Evolutionary conservation across 2,113 vertebrate genomes (phyloP).

Genomic region (Nothobranchius furzeri): DNA sequence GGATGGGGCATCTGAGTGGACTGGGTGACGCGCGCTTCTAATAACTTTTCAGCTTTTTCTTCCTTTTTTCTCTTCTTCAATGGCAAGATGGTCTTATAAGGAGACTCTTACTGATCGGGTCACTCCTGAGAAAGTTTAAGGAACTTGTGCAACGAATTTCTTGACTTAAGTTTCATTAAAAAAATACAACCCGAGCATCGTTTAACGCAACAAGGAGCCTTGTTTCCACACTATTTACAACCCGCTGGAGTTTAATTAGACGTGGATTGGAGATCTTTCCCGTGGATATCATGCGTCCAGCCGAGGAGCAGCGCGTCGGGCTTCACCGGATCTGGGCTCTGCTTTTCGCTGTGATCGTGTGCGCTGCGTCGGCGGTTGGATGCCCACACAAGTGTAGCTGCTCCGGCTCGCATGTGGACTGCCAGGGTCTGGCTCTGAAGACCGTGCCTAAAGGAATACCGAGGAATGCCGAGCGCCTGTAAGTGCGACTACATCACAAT

Average conservation of each 20-base stretch:
- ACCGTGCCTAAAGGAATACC: slow-evolving; percentile 91
- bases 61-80: slow-evolving; percentile 11
- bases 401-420: slow-evolving; percentile 95
- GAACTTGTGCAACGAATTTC: slow-evolving; percentile 40
- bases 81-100: slow-evolving; percentile 37
- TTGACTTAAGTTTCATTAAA: no score
- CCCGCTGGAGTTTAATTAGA: slow-evolving; percentile 37
- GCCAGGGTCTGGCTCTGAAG: slow-evolving; percentile 91
- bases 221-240: no score
- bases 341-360: slow-evolving; percentile 75
- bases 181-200: not conserved
- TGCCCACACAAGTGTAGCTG: slow-evolving; percentile 98
- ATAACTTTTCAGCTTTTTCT: no score
- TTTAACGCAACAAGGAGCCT: not conserved
- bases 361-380: slow-evolving; percentile 78
- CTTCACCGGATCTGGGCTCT: slow-evolving; percentile 74
- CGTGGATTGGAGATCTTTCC: slow-evolving; percentile 22
- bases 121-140: slow-evolving; percentile 53
- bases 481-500: slow-evolving; percentile 70
- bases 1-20: slow-evolving; percentile 40
- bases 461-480: slow-evolving; percentile 94
- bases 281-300: slow-evolving; percentile 78
- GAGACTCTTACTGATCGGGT: slow-evolving; percentile 23
- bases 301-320: slow-evolving; percentile 66
- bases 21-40: no score